A percentile compares a stretch with the other conserved stretches of the same genome.
phyloP scores from a whole-genome alignment of 1,140 invertebrate genomes.

The Stenopsyche tienmushanensis region DNA sequence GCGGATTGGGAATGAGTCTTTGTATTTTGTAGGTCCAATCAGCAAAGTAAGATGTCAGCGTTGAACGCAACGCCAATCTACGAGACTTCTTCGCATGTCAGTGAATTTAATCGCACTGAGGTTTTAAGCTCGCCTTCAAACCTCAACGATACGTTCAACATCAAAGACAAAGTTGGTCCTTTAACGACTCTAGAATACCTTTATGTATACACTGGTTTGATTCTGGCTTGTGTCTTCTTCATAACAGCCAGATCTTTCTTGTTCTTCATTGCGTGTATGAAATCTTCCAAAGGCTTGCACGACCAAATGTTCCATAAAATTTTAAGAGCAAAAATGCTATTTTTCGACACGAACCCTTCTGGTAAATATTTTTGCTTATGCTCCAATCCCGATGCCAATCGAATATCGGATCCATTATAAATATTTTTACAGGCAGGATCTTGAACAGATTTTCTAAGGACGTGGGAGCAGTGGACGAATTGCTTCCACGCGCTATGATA shows the following conservation, averaged over 20 bases:
- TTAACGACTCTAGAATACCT: slow-evolving; percentile 52
- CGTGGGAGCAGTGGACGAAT: slow-evolving; percentile 79
- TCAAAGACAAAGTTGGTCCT: slow-evolving; percentile 47
- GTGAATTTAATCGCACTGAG: too few species aligned
- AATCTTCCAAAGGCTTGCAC: slow-evolving; percentile 75
- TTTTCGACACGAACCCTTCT: slow-evolving; percentile 81
- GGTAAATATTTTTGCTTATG: slow-evolving; percentile 56
- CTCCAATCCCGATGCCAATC: not conserved
- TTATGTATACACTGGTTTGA: slow-evolving; percentile 52
- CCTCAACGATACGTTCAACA: not conserved
- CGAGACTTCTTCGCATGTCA: too few species aligned
- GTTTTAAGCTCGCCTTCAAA: too few species aligned
- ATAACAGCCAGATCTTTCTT: slow-evolving; percentile 63
- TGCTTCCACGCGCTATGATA: slow-evolving; percentile 74
- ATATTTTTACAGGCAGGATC: slow-evolving; percentile 63
- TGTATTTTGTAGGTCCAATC: slow-evolving; percentile 48
- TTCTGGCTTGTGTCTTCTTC: slow-evolving; percentile 54
- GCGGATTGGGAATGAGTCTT: slow-evolving; percentile 1
- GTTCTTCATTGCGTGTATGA: slow-evolving; percentile 80
- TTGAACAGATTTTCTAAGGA: slow-evolving; percentile 76
- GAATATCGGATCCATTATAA: not conserved
- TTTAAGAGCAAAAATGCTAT: slow-evolving; percentile 74
- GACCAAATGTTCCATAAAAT: slow-evolving; percentile 78
- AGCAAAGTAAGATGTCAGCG: slow-evolving; percentile 42
- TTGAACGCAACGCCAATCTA: not conserved